A percentile compares a stretch with the other conserved stretches of the same genome.
Evolutionary conservation across 2,797 vertebrate genomes (phyloP).

Genomic region (Peromyscus aztecus): DNA sequence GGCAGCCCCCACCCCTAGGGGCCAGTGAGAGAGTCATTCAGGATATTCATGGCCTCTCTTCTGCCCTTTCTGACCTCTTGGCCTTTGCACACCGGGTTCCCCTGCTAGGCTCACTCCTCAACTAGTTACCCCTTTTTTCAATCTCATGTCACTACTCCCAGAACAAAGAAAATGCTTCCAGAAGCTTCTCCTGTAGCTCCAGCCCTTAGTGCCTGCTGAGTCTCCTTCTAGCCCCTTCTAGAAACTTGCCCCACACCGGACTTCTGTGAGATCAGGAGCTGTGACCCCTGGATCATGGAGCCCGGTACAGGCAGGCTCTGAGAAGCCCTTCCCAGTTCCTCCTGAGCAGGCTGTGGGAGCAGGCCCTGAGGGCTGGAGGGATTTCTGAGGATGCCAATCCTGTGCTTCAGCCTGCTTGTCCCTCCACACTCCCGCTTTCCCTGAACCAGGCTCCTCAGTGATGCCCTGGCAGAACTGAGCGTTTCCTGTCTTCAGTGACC

Average conservation of each 20-base stretch:
- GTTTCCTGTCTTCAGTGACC: slow-evolving; percentile 50
- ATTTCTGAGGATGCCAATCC: no score
- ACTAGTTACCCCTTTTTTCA: neutral
- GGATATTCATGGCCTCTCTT: neutral
- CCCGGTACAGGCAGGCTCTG: neutral
- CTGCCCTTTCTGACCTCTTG: neutral
- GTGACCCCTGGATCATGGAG: neutral
- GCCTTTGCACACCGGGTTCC: neutral
- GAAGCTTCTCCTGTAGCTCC: neutral
- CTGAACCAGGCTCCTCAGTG: neutral
- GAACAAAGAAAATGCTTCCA: neutral
- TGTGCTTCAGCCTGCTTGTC: neutral
- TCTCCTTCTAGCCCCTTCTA: neutral
- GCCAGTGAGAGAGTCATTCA: neutral
- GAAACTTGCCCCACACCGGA: neutral
- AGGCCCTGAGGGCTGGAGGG: neutral
- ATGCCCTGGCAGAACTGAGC: neutral
- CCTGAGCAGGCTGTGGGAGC: neutral
- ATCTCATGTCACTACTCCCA: neutral
- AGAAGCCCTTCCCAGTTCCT: neutral
- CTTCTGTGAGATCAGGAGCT: neutral
- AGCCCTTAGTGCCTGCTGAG: neutral
- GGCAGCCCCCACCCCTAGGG: fast-evolving
- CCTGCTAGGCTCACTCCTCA: neutral
- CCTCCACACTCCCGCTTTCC: fast-evolving